Percentiles rank a stretch among this genome's conserved stretches.
Evolutionary conservation across 2,113 vertebrate species (phyloP).

Genomic region (Promerops cafer): DNA sequence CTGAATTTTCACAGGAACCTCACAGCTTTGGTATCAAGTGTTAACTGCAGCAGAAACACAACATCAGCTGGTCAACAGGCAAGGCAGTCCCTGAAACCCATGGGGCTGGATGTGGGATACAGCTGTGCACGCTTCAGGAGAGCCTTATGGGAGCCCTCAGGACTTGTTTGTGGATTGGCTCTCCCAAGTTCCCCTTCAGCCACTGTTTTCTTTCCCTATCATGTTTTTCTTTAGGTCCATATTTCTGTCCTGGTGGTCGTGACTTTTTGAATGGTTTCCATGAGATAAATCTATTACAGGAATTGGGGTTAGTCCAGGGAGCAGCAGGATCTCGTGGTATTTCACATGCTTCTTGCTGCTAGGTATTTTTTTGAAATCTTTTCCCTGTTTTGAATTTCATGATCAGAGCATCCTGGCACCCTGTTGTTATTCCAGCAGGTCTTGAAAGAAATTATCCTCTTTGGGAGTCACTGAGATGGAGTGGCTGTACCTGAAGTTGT

Average conservation of each 20-base stretch:
- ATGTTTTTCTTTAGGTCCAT: not conserved
- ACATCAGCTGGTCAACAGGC: not conserved
- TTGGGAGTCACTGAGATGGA: not conserved
- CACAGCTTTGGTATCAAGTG: not conserved
- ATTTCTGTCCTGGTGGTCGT: not conserved
- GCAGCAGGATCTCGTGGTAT: not conserved
- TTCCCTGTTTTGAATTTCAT: not conserved
- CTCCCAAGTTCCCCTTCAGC: not conserved
- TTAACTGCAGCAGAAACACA: not conserved
- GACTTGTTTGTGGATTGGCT: not conserved
- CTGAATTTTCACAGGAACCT: not conserved
- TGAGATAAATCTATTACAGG: not conserved
- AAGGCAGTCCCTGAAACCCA: rapidly evolving
- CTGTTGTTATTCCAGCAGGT: not conserved
- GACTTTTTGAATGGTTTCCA: not conserved
- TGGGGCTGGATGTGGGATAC: not conserved
- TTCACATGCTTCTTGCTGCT: not conserved
- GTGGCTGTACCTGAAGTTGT: not conserved
- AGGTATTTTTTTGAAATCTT: not conserved
- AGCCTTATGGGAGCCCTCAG: rapidly evolving
- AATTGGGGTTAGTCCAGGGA: not conserved
- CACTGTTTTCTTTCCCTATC: not conserved
- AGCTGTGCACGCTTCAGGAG: rapidly evolving
- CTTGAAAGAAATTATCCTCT: not conserved
- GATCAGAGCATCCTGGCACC: not conserved